Evolutionary conservation across 1,140 invertebrate genomes (phyloP).

Genomic region (Trachymyrmex cornetzi): DNA sequence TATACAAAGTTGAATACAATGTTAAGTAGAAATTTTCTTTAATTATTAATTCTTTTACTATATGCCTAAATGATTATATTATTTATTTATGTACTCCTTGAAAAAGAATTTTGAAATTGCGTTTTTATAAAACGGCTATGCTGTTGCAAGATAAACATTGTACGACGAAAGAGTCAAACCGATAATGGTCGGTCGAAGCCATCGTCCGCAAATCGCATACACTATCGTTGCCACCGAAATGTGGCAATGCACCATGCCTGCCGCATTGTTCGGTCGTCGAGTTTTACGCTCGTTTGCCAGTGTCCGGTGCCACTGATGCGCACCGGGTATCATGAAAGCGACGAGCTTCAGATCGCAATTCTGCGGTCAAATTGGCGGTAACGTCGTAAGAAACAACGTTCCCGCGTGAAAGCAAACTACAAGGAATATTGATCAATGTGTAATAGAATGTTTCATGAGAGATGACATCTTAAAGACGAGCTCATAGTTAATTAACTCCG

Average conservation of each 20-base stretch:
- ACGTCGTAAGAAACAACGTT: background rate
- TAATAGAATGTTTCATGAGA: background rate
- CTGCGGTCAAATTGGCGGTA: conserved; percentile 30
- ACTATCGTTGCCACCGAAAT: conserved; percentile 71
- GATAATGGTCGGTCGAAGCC: conserved; percentile 61
- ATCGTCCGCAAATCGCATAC: conserved; percentile 71
- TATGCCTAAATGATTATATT: background rate
- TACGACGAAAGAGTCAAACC: background rate
- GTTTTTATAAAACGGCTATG: background rate
- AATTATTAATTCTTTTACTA: background rate
- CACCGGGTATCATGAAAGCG: conserved; percentile 69
- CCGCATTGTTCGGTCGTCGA: conserved; percentile 72
- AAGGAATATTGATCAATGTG: background rate
- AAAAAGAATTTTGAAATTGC: background rate
- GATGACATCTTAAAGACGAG: background rate
- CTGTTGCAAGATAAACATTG: background rate
- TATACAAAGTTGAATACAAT: background rate
- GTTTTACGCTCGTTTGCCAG: conserved; percentile 78
- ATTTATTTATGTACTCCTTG: background rate
- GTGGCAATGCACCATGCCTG: conserved; percentile 46
- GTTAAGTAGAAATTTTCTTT: background rate
- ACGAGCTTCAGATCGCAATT: conserved; percentile 24
- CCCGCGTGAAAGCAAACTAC: background rate
- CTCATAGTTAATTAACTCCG: conserved; percentile 8
- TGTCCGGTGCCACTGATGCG: conserved; percentile 70